Conservation (phyloP, 2,113 vertebrate species). For the Chrysemys picta region DNA sequence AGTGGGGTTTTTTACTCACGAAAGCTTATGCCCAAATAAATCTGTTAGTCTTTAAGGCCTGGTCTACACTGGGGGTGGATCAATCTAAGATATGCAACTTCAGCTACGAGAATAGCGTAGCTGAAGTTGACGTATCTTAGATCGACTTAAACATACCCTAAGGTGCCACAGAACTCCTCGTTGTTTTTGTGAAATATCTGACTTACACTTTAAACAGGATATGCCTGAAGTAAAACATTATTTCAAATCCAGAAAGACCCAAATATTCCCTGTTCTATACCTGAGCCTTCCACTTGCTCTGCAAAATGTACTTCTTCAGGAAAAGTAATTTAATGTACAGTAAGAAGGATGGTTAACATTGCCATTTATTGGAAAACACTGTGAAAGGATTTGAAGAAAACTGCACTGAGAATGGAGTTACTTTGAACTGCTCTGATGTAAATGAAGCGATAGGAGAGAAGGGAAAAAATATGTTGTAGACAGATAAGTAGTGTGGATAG, state of each 20-base stretch:
- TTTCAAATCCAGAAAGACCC: neutral
- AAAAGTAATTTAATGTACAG: neutral
- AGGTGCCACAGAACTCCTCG: no score
- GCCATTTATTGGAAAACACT: neutral
- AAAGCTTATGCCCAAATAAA: no score
- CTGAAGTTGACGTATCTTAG: no score
- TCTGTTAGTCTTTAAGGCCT: no score
- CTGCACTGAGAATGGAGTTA: rapidly evolving
- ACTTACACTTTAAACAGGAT: neutral
- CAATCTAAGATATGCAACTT: no score
- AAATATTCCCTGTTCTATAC: neutral
- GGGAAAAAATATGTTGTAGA: neutral
- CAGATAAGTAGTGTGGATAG: neutral
- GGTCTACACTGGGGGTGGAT: no score
- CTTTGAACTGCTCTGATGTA: neutral
- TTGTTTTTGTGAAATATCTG: neutral
- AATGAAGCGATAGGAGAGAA: neutral
- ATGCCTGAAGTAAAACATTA: neutral
- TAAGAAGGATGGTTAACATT: neutral
- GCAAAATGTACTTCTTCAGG: neutral
- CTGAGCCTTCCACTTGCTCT: neutral
- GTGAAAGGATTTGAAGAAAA: neutral
- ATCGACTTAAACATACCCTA: no score
- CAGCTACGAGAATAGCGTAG: no score
- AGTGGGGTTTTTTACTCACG: no score